Conservation (phyloP, 2,797 vertebrate species). For the Cossypha polioptera region DNA sequence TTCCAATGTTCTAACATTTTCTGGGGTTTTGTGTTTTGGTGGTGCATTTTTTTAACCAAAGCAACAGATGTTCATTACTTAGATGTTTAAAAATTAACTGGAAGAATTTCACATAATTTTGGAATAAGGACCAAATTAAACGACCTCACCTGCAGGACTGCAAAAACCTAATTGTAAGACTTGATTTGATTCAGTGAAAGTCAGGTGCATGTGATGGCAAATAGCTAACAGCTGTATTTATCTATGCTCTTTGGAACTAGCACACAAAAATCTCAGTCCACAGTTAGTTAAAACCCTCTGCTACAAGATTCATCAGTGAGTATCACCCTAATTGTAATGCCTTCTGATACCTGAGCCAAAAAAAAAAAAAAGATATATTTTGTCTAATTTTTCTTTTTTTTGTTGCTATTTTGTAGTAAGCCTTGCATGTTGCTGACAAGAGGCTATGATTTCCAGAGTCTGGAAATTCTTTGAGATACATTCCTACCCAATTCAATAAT, state of each 20-base stretch:
- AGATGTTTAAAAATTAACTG: not conserved
- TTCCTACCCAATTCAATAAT: conserved; percentile 34
- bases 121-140: not conserved
- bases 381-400: not conserved
- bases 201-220: conserved; percentile 28
- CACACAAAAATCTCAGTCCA: not conserved
- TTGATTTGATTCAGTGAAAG: not conserved
- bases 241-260: conserved; percentile 32
- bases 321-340: conserved; percentile 46
- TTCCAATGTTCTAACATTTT: not conserved
- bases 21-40: not conserved
- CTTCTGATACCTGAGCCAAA: conserved; percentile 13
- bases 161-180: not conserved
- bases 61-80: not conserved
- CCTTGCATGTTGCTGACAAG: not conserved
- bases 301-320: not conserved
- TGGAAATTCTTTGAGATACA: not conserved
- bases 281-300: conserved; percentile 32
- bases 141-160: not conserved
- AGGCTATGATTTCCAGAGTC: conserved; percentile 21
- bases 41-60: not conserved
- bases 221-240: conserved; percentile 47
- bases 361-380: not conserved
- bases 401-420: not conserved
- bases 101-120: not conserved